Evolutionary conservation across 2,113 vertebrate genomes (phyloP).

Genomic region (Cyanoramphus novaezelandiae): DNA sequence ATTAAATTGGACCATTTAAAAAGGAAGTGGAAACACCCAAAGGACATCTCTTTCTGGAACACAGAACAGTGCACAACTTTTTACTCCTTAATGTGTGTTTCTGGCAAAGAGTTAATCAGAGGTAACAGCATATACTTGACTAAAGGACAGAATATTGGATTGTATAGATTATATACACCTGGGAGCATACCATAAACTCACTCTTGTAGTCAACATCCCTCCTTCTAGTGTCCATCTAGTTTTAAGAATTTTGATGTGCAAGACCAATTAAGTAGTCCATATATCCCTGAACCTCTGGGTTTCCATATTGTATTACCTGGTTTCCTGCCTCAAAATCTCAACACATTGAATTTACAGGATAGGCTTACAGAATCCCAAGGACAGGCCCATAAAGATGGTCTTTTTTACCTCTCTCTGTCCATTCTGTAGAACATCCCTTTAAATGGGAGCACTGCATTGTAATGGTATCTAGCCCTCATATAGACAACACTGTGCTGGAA

Average conservation of each 20-base stretch:
- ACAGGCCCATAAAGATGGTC: not conserved
- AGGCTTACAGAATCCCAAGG: not conserved
- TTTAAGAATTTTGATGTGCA: not conserved
- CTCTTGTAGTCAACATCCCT: not conserved
- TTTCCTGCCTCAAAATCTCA: not conserved
- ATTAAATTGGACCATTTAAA: not conserved
- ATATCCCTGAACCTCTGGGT: not conserved
- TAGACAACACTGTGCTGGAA: not conserved
- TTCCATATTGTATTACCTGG: not conserved
- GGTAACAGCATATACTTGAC: not conserved
- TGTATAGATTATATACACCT: not conserved
- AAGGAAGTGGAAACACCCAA: not conserved
- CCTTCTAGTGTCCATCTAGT: not conserved
- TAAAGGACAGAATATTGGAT: not conserved
- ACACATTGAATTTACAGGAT: not conserved
- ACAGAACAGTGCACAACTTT: not conserved
- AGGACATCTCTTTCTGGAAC: not conserved
- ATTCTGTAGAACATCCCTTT: not conserved
- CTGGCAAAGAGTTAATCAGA: not conserved
- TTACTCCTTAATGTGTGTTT: not conserved
- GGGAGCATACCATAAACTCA: not conserved
- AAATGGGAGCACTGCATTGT: not conserved
- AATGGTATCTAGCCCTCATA: not conserved
- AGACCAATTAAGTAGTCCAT: not conserved
- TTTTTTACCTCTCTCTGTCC: not conserved